Evolutionary conservation across 2,888 invertebrate species (phyloP).

Genomic region (Erynnis tages): DNA sequence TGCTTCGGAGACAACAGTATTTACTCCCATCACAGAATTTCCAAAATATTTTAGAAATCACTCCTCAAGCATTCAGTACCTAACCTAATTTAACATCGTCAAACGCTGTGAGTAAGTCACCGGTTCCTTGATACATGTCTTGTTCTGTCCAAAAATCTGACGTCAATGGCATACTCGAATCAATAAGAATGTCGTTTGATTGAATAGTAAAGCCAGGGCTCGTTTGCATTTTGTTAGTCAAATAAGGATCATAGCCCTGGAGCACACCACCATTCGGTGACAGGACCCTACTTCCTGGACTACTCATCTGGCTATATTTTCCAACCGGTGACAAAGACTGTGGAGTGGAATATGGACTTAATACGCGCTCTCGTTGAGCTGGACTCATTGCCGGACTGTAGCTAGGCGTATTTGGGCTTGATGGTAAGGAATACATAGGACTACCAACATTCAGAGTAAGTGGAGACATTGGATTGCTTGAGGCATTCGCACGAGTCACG

Average conservation of each 20-base stretch:
- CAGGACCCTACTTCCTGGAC: slow-evolving; percentile 52
- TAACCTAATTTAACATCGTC: slow-evolving; percentile 70
- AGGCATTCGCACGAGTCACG: slow-evolving; percentile 38
- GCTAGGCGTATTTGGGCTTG: slow-evolving; percentile 56
- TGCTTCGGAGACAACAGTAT: slow-evolving; percentile 32
- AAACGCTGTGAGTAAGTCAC: slow-evolving; percentile 63
- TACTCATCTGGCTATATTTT: slow-evolving; percentile 56
- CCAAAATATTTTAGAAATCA: slow-evolving; percentile 35
- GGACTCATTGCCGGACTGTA: slow-evolving; percentile 69
- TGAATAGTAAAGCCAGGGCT: slow-evolving; percentile 60
- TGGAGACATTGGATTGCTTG: slow-evolving; percentile 58
- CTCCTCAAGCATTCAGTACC: slow-evolving; percentile 36
- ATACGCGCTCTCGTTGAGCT: slow-evolving; percentile 54
- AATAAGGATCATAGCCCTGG: slow-evolving; percentile 65
- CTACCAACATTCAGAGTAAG: slow-evolving; percentile 61
- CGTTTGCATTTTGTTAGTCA: slow-evolving; percentile 66
- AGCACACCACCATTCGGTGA: slow-evolving; percentile 53
- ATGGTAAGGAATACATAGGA: slow-evolving; percentile 63
- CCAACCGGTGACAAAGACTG: slow-evolving; percentile 65
- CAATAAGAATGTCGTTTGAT: slow-evolving; percentile 54
- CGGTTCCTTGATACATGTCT: slow-evolving; percentile 62
- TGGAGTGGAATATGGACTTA: slow-evolving; percentile 67
- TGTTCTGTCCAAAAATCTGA: slow-evolving; percentile 66
- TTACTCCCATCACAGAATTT: slow-evolving; percentile 28
- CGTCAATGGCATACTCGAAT: slow-evolving; percentile 49